These are phyloP conservation scores for Hydriomena furcata DNA, from an alignment of 2,888 invertebrate species.

Conservation along the genomic window DNA sequence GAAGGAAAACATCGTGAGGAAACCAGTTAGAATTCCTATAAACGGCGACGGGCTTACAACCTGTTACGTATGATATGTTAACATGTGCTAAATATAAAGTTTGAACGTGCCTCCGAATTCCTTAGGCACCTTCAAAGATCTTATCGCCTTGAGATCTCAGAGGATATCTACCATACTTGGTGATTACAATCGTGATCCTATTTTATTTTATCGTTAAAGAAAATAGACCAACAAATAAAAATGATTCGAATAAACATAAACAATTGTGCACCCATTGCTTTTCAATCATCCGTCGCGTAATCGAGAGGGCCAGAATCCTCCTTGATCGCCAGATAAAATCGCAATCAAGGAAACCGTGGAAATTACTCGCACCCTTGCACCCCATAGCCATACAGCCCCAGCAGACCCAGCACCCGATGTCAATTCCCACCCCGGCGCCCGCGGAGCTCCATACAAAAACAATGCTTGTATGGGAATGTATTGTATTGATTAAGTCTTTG, in stretches of 20 bases:
- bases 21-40: no score
- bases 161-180: no score
- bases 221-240: conserved; percentile 9
- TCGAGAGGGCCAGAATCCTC: conserved; percentile 66
- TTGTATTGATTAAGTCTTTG: conserved; percentile 82
- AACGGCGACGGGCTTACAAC: no score
- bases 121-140: no score
- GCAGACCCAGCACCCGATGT: conserved; percentile 68
- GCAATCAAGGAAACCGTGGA: conserved; percentile 72
- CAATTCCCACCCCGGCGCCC: conserved; percentile 70
- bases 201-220: neutral
- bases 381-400: conserved; percentile 43
- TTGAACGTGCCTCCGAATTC: no score
- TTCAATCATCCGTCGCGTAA: conserved; percentile 30
- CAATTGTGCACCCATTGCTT: conserved; percentile 38
- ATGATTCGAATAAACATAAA: conserved; percentile 39
- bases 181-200: no score
- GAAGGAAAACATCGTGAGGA: no score
- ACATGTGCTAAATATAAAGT: no score
- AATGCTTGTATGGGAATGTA: conserved; percentile 76
- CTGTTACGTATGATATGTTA: no score
- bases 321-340: conserved; percentile 76
- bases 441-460: conserved; percentile 65
- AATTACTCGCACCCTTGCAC: conserved; percentile 58
- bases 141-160: no score